Percentiles rank a stretch among this genome's conserved stretches.
These are phyloP conservation scores for Sarcophaga caerulescens DNA, from an alignment of 2,888 invertebrate genomes.

Conservation along the genomic window DNA sequence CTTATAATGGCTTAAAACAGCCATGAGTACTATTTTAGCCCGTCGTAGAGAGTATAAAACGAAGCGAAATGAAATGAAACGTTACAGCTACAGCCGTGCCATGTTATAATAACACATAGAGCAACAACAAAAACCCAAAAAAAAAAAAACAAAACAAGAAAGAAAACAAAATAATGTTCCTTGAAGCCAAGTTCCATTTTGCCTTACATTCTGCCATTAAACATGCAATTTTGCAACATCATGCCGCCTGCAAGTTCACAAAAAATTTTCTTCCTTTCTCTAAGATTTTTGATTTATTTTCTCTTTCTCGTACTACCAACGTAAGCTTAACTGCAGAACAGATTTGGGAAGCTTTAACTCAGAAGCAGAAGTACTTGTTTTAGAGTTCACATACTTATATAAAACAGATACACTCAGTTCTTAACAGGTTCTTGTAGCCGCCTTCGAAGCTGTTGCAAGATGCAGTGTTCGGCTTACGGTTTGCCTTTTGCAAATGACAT, in stretches of 20 bases:
- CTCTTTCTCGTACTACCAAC: conserved; percentile 13
- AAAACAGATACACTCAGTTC: neutral
- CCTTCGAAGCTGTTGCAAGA: too few relatives aligned
- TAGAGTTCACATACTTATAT: conserved; percentile 12
- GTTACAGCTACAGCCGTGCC: neutral
- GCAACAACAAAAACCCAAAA: neutral
- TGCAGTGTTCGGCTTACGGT: neutral
- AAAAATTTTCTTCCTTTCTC: neutral
- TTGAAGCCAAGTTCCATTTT: neutral
- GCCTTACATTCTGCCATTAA: neutral
- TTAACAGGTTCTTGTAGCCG: too few relatives aligned
- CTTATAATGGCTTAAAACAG: conserved; percentile 54
- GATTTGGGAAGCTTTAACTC: conserved; percentile 29
- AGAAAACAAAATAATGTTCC: neutral
- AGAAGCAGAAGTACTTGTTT: conserved; percentile 33
- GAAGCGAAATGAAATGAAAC: neutral
- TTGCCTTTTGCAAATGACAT: too few relatives aligned
- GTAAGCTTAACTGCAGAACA: conserved; percentile 37
- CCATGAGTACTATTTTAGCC: conserved; percentile 37
- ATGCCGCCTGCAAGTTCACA: neutral
- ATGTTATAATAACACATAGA: neutral
- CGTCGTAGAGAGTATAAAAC: neutral
- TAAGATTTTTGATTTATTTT: conserved; percentile 31
- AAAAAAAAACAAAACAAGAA: too few relatives aligned
- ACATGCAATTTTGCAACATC: too few relatives aligned